Evolutionary conservation across 2,888 invertebrate genomes (phyloP), one percentile per base, ranked within the genome.

Genomic region (Conchocele bisecta): DNA sequence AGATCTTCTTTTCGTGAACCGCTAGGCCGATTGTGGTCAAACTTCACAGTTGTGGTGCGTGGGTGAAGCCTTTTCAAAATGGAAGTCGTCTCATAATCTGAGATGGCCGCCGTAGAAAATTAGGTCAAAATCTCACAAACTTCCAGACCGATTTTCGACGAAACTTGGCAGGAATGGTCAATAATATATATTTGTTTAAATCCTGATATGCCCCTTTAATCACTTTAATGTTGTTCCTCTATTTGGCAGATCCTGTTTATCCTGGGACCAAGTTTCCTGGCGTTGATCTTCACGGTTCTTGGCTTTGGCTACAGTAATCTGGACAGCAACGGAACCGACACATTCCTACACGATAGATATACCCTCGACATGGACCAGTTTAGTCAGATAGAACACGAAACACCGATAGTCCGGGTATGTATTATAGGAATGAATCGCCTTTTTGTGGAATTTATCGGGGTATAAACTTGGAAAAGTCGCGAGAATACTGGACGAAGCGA

Each of bases 261-360:
- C 7, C 71, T 86, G 39, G 86, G 86, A 4, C 85, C 85, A 28
- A 79, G 75, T 13, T 86, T 85, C 42, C 57, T 86, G 9, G 75
- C 78, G 5, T 76, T 83, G 53, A 69, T 85, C 24, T 81, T 86
- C 42, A 82, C 83, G 6, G 84, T 84, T 22, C 69, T 86, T 44
- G 87, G 85, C 6, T 86, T 86, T 26, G 87, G 87, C 17, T 83
- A 83, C 54, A 81, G 81, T 51, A 75, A 84, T 42, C 78, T 86
- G 26, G 81, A 86, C 46, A 76, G 67, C 29, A 79, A 76, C n/a
- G 65, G 75, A 11, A 76, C 87, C 7, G 71, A 75, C 54, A 68
- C 69, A 9, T 86, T 85, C 58, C 81, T 87, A 6, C 51, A 73
- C 42, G 59, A 71, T 6, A 64, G 81, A 15, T 86, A 86, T 56